Evolutionary conservation across 2,888 invertebrate species (phyloP), one percentile per base, ranked within the genome.

Genomic region (Drosophila anceps): DNA sequence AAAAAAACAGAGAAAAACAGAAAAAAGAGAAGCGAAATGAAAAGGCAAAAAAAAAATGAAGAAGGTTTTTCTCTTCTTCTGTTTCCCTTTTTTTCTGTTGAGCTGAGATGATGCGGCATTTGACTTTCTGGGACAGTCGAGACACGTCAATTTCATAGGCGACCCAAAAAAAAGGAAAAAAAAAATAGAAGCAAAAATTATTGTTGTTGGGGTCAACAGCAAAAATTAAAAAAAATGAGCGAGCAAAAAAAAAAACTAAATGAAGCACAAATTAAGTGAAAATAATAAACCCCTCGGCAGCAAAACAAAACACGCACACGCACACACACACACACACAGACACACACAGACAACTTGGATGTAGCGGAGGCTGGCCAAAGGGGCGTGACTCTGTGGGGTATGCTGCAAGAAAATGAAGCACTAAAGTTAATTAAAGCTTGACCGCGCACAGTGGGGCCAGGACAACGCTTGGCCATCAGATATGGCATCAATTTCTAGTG

Each of bases 231-330:
- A 53, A 43, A 41, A 15, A 29, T 33, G 51, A 39, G 63, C 20
- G 44, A 31, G 33, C 24, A 57, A 48, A 33, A 55, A 54, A 53
- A 55, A 57, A 68, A 62, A 70, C 58, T 67, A 80, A 84, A 71
- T 82, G 82, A 59, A 76, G 84, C 84, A 76, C 84, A 84, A 84
- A 84, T 84, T 87, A 84, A 84, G 84, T 84, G 87, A 84, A 84
- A 87, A 87, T 84, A 87, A 84, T 84, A 84, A 84, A 84, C 84
- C 73, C 73, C 73, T 67, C 68, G 78, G 77, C 59, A 67, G 75
- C 55, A 53, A 65, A 57, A 70, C 54, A 63, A 55, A 37, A 18
- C 43, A 68, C 37, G 39, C 39, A 75, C 35, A 46, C 29, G 59
- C 8, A 41, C 48, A 53, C 31, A 53, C 15, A 39, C 9, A 53